Conservation (phyloP, 2,113 vertebrate species). For the Indri indri region DNA sequence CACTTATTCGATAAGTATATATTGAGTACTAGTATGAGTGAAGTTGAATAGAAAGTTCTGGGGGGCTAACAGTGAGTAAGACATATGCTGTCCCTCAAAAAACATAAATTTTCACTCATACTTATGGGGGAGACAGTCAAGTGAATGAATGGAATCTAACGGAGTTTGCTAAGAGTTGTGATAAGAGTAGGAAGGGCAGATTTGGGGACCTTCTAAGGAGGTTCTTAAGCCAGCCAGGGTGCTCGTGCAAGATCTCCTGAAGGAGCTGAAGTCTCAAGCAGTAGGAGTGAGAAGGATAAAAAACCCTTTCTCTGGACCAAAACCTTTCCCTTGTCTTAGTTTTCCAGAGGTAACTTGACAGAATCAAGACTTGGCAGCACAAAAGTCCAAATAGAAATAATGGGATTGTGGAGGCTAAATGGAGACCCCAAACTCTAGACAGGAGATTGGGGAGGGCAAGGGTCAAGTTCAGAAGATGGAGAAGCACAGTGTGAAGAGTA, state of each 20-base stretch:
- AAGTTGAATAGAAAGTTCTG: neutral
- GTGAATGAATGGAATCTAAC: neutral
- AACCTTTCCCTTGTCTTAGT: neutral
- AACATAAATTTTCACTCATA: neutral
- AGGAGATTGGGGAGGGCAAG: neutral
- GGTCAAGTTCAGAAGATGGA: neutral
- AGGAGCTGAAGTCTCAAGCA: neutral
- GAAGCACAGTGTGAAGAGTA: neutral
- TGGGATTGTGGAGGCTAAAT: neutral
- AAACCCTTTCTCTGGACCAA: neutral
- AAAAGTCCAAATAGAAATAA: neutral
- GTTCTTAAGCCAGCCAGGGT: neutral
- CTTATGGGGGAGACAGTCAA: neutral
- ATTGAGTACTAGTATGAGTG: neutral
- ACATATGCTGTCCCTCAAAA: neutral
- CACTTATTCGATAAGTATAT: neutral
- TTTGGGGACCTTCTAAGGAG: neutral
- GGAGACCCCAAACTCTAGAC: neutral
- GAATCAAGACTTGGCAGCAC: neutral
- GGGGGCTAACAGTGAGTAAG: neutral
- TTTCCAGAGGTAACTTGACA: neutral
- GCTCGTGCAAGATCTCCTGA: neutral
- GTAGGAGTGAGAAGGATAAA: neutral
- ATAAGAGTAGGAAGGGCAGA: neutral
- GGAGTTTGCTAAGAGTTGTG: neutral